Evolutionary conservation across 2,888 invertebrate genomes (phyloP).

Genomic region (Lasioglossum leucozonium): DNA sequence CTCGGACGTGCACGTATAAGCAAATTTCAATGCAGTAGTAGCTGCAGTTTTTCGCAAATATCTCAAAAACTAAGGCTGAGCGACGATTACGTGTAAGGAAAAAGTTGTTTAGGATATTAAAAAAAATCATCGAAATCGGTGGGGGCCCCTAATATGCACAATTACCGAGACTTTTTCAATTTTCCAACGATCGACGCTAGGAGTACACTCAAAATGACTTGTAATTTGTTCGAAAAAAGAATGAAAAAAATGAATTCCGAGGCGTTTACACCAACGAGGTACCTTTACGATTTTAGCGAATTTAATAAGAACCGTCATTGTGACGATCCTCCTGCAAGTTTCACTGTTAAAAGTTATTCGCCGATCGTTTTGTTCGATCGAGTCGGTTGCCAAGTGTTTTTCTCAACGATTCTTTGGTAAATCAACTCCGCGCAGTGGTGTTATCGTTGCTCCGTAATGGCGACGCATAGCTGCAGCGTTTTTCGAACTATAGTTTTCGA

Average conservation of each 20-base stretch:
- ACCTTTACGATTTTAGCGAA: background rate
- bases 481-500: slow-evolving; percentile 29
- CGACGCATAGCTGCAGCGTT: slow-evolving; percentile 23
- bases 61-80: no score
- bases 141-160: no score
- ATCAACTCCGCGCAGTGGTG: background rate
- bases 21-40: no score
- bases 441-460: background rate
- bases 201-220: background rate
- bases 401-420: background rate
- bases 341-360: background rate
- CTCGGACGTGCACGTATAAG: no score
- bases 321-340: background rate
- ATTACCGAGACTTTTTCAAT: no score
- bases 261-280: background rate
- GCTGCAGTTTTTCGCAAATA: no score
- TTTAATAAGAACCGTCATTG: background rate
- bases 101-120: no score
- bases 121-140: no score
- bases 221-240: no score
- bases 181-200: background rate
- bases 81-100: no score
- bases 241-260: background rate
- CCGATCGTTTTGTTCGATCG: background rate
- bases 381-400: background rate